Evolutionary conservation across 2,888 invertebrate genomes (phyloP).

Genomic region (Griposia aprilina): DNA sequence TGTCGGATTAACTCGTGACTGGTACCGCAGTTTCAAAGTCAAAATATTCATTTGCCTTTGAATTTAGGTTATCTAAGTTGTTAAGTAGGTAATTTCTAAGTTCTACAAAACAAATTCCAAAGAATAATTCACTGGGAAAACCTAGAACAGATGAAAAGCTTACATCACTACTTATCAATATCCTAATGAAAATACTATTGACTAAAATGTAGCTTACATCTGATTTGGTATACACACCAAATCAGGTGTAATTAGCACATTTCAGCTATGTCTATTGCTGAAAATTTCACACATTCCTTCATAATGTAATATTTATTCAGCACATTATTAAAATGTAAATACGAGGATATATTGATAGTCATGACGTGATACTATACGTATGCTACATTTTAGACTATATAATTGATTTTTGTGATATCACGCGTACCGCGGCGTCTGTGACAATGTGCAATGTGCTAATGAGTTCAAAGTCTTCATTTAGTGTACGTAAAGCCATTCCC

Average conservation of each 20-base stretch:
- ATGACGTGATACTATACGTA: constrained; percentile 2
- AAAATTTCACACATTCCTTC: background rate
- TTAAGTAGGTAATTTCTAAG: background rate
- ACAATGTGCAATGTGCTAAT: background rate
- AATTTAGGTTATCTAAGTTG: background rate
- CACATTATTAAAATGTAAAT: constrained; percentile 1
- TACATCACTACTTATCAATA: constrained; percentile 13
- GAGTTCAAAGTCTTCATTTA: constrained; percentile 5
- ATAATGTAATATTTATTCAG: constrained; percentile 19
- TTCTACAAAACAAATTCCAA: background rate
- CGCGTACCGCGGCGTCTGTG: background rate
- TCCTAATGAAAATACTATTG: background rate
- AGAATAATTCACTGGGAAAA: background rate
- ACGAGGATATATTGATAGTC: background rate
- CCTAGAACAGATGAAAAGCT: constrained; percentile 11
- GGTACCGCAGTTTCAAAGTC: background rate
- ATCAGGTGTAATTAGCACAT: constrained; percentile 24
- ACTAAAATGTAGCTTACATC: background rate
- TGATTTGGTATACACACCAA: constrained; percentile 1
- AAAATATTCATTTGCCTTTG: background rate
- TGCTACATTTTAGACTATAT: background rate
- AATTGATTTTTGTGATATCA: background rate
- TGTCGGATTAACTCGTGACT: background rate
- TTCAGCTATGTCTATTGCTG: background rate
- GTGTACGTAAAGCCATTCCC: background rate